Evolutionary conservation across 2,797 vertebrate species (phyloP).

Genomic region (Heterohyrax brucei): DNA sequence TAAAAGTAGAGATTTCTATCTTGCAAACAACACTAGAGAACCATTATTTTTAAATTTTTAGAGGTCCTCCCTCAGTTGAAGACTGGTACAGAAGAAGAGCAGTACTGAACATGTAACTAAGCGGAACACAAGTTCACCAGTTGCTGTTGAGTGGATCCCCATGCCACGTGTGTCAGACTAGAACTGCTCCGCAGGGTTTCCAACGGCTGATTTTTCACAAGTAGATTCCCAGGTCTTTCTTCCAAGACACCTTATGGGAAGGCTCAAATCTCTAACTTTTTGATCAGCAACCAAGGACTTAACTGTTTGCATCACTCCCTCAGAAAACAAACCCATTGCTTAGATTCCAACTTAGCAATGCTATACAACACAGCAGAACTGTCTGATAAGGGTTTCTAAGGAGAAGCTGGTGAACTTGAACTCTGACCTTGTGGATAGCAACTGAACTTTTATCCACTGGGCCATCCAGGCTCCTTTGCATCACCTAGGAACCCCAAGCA

Average conservation of each 20-base stretch:
- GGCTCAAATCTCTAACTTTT: neutral
- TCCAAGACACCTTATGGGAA: neutral
- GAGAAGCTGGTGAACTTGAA: too few relatives aligned
- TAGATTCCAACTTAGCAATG: too few relatives aligned
- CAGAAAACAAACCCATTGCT: too few relatives aligned
- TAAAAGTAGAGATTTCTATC: conserved; percentile 37
- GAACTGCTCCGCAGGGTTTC: neutral
- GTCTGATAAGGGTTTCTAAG: too few relatives aligned
- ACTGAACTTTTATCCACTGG: too few relatives aligned
- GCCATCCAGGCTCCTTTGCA: neutral
- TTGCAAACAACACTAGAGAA: conserved; percentile 25
- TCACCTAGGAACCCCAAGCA: neutral
- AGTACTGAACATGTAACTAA: neutral
- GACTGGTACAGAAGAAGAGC: neutral
- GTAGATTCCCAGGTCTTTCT: neutral
- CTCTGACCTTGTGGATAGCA: too few relatives aligned
- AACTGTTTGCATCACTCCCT: neutral
- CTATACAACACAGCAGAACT: too few relatives aligned
- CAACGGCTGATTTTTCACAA: neutral
- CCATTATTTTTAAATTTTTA: neutral
- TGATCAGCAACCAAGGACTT: neutral
- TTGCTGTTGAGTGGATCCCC: neutral
- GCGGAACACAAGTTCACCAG: neutral
- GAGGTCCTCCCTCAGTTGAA: neutral
- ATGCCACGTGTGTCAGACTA: neutral